Conservation (phyloP, 1,140 invertebrate species). For the Teleogryllus occipitalis region DNA sequence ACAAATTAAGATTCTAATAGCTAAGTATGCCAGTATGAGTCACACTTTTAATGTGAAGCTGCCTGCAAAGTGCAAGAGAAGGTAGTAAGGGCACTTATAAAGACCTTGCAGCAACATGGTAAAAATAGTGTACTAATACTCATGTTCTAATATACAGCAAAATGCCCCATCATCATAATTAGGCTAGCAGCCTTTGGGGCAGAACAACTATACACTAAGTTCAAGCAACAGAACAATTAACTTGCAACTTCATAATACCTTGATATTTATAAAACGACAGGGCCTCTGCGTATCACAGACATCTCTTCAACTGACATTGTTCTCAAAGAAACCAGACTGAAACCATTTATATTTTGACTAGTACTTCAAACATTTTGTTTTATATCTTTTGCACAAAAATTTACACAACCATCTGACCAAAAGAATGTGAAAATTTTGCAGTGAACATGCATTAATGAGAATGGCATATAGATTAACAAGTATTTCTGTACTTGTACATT, state of each 20-base stretch:
- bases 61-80: neutral
- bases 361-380: no score
- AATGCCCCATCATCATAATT: neutral
- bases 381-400: no score
- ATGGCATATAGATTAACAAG: no score
- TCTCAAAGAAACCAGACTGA: no score
- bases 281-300: neutral
- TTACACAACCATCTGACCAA: no score
- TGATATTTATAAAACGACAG: neutral
- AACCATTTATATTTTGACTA: no score
- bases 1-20: neutral
- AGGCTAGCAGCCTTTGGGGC: neutral
- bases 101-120: neutral
- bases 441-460: no score
- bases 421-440: no score
- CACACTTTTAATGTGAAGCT: neutral
- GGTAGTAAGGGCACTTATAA: conserved; percentile 1
- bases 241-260: no score
- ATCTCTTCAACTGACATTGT: neutral
- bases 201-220: neutral
- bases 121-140: neutral
- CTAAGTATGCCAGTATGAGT: neutral
- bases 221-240: neutral
- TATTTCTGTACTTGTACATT: no score
- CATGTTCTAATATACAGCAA: neutral